Evolutionary conservation across 2,888 invertebrate genomes (phyloP).

Genomic region (Andrena dorsata): DNA sequence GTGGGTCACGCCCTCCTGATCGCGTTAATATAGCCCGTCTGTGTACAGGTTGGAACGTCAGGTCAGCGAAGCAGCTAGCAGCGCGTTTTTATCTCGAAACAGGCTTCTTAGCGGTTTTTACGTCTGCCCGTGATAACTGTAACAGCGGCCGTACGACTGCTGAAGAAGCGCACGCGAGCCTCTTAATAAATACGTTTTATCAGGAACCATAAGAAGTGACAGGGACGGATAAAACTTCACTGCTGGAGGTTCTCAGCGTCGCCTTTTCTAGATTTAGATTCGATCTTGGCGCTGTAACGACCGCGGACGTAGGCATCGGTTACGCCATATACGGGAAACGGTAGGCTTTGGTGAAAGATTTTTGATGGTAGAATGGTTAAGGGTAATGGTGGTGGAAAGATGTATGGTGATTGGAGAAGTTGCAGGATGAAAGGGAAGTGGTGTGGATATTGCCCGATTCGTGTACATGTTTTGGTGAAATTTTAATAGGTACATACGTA

Average conservation of each 20-base stretch:
- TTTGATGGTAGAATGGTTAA: not conserved
- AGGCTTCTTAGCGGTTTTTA: constrained; percentile 51
- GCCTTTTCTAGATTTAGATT: constrained; percentile 1
- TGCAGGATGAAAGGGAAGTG: too few species aligned
- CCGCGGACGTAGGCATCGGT: not conserved
- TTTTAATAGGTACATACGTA: too few species aligned
- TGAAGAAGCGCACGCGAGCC: constrained; percentile 17
- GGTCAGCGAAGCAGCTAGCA: not conserved
- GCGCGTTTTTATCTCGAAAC: constrained; percentile 34
- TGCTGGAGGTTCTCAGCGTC: constrained; percentile 27
- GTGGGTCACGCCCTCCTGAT: too few species aligned
- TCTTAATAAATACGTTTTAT: constrained; percentile 59
- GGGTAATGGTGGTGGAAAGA: not conserved
- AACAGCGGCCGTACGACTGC: constrained; percentile 39
- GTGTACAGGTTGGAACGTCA: too few species aligned
- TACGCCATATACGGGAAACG: not conserved
- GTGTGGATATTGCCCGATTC: too few species aligned
- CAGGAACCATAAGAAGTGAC: constrained; percentile 48
- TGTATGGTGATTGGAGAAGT: not conserved
- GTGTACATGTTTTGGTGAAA: too few species aligned
- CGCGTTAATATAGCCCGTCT: too few species aligned
- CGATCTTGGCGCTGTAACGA: constrained; percentile 10
- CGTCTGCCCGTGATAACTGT: constrained; percentile 43
- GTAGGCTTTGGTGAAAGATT: not conserved
- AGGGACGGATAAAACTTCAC: constrained; percentile 30